Evolutionary conservation across 2,113 vertebrate genomes (phyloP).

Genomic region (Camelus dromedarius): DNA sequence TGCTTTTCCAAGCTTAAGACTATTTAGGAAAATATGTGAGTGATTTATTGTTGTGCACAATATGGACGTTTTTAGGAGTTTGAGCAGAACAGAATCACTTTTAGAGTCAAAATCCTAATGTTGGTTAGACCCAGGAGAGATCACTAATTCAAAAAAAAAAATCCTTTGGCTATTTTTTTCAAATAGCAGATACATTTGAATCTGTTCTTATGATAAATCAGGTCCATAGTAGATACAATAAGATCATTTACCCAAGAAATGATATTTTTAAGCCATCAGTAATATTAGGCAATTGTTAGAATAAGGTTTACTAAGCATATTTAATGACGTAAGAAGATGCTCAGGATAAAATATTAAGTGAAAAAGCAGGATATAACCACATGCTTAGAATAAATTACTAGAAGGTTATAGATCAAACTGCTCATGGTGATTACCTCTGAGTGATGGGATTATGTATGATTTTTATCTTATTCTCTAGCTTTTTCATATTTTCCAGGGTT

Average conservation of each 20-base stretch:
- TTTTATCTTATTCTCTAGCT: conserved; percentile 36
- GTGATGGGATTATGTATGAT: conserved; percentile 6
- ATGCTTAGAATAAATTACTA: conserved; percentile 45
- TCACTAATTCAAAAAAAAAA: conserved; percentile 59
- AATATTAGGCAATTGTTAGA: conserved; percentile 32
- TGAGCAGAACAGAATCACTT: conserved; percentile 20
- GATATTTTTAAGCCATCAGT: conserved; percentile 12
- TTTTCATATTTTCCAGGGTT: conserved; percentile 18
- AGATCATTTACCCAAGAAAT: conserved; percentile 21
- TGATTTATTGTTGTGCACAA: neutral
- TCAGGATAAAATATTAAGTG: conserved; percentile 52
- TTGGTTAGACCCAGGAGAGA: conserved; percentile 30
- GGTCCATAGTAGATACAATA: neutral
- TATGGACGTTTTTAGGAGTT: conserved; percentile 24
- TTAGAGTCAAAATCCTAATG: conserved; percentile 38
- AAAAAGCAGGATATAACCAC: neutral
- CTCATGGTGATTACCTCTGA: neutral
- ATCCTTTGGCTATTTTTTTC: conserved; percentile 30
- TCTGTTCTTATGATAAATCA: conserved; percentile 46
- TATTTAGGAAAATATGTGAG: conserved; percentile 14
- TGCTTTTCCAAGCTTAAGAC: neutral
- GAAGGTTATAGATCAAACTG: neutral
- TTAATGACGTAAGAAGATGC: conserved; percentile 57
- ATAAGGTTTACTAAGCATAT: conserved; percentile 25
- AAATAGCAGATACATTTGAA: conserved; percentile 46